Percentiles rank a stretch among this genome's conserved stretches.
Evolutionary conservation across 2,113 vertebrate species (phyloP).

Genomic region (Eolophus roseicapilla): DNA sequence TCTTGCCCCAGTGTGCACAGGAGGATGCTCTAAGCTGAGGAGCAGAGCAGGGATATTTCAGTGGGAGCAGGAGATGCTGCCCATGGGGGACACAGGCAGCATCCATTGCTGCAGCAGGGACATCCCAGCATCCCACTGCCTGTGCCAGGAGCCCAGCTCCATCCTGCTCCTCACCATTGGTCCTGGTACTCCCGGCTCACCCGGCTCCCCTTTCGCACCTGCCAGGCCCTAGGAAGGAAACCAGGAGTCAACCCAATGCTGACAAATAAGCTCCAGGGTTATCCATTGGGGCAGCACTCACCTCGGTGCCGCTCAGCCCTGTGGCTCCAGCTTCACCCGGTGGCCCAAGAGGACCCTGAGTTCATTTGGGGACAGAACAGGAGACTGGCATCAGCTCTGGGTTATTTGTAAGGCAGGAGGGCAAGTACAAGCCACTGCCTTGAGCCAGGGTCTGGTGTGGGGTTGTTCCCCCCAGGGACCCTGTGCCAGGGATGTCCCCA

Average conservation of each 20-base stretch:
- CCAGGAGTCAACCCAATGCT: neutral
- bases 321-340: constrained; percentile 74
- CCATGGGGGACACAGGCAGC: fast-evolving
- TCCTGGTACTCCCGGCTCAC: constrained; percentile 72
- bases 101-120: fast-evolving
- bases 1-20: fast-evolving
- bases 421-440: neutral
- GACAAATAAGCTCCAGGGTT: neutral
- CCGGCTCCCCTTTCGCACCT: constrained; percentile 76
- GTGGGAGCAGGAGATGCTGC: neutral
- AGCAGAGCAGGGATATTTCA: fast-evolving
- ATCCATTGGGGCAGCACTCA: constrained; percentile 6
- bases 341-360: constrained; percentile 78
- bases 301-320: constrained; percentile 75
- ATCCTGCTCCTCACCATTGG: constrained; percentile 59
- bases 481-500: fast-evolving
- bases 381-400: neutral
- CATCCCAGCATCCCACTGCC: neutral
- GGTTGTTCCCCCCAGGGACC: neutral
- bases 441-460: neutral
- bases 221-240: constrained; percentile 68
- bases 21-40: neutral
- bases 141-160: neutral
- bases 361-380: neutral
- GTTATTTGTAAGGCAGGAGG: neutral